Conservation (phyloP, 2,797 vertebrate genomes). For the Spea hammondii region DNA sequence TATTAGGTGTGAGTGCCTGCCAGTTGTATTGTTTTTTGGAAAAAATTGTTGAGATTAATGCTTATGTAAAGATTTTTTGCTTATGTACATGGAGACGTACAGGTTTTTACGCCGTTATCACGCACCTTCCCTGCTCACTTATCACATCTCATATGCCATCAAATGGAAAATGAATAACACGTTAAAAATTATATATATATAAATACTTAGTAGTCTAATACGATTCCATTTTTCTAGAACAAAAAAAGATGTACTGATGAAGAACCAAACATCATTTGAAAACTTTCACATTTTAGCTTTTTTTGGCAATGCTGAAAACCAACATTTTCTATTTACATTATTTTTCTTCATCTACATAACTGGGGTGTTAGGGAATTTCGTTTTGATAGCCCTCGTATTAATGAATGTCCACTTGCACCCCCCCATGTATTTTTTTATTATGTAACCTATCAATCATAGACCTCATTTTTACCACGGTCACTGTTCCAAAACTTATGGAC, state of each 20-base stretch:
- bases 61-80: too few species aligned
- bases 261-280: not conserved
- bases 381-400: conserved; percentile 32
- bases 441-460: not conserved
- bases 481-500: conserved; percentile 1
- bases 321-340: conserved; percentile 12
- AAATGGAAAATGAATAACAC: too few species aligned
- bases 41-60: too few species aligned
- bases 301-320: not conserved
- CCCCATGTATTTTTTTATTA: not conserved
- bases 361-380: conserved; percentile 37
- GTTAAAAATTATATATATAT: too few species aligned
- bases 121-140: too few species aligned
- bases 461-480: not conserved
- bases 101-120: too few species aligned
- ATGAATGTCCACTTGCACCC: not conserved
- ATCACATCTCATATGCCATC: too few species aligned
- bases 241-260: not conserved
- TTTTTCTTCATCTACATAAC: conserved; percentile 36
- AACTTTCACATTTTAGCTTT: conserved; percentile 4
- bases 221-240: not conserved
- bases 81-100: too few species aligned
- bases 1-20: too few species aligned
- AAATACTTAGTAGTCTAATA: too few species aligned
- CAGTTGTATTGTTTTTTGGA: too few species aligned